Percentiles rank a stretch among this genome's conserved stretches.
Conservation (phyloP, 2,888 invertebrate species). For the Pherbina coryleti region DNA sequence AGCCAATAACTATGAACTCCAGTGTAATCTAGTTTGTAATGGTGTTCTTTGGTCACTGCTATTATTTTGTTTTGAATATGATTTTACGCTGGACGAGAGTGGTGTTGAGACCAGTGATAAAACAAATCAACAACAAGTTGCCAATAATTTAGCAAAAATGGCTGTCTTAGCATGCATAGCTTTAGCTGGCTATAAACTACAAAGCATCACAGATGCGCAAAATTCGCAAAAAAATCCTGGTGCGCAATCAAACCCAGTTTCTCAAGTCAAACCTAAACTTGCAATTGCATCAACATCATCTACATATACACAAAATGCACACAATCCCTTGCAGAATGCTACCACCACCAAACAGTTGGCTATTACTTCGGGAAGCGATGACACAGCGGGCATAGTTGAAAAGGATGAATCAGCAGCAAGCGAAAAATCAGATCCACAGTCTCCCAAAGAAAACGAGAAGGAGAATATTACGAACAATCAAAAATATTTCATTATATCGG, state of each 20-base stretch:
- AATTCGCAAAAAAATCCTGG: slow-evolving; percentile 52
- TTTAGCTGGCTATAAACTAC: slow-evolving; percentile 77
- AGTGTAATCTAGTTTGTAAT: slow-evolving; percentile 84
- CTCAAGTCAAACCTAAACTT: slow-evolving; percentile 39
- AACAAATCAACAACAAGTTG: slow-evolving; percentile 90
- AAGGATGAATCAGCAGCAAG: slow-evolving; percentile 61
- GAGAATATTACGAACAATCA: slow-evolving; percentile 47
- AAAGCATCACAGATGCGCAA: slow-evolving; percentile 46
- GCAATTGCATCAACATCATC: slow-evolving; percentile 51
- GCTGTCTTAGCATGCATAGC: slow-evolving; percentile 87
- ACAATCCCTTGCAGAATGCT: slow-evolving; percentile 65
- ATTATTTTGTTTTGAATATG: slow-evolving; percentile 92
- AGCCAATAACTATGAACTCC: slow-evolving; percentile 83
- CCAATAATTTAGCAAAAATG: slow-evolving; percentile 92
- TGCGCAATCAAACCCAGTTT: slow-evolving; percentile 31
- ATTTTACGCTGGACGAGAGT: slow-evolving; percentile 96
- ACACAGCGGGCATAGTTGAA: slow-evolving; percentile 14
- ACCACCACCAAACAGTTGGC: slow-evolving; percentile 61
- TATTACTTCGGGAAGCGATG: slow-evolving; percentile 53
- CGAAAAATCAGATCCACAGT: slow-evolving; percentile 56
- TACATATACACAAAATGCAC: slow-evolving; percentile 68
- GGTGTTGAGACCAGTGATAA: slow-evolving; percentile 89
- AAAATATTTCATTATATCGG: slow-evolving; percentile 50
- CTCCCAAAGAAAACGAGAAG: slow-evolving; percentile 57
- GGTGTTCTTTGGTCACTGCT: slow-evolving; percentile 94